Evolutionary conservation across 2,113 vertebrate genomes (phyloP).

Genomic region (Muntiacus muntjak): DNA sequence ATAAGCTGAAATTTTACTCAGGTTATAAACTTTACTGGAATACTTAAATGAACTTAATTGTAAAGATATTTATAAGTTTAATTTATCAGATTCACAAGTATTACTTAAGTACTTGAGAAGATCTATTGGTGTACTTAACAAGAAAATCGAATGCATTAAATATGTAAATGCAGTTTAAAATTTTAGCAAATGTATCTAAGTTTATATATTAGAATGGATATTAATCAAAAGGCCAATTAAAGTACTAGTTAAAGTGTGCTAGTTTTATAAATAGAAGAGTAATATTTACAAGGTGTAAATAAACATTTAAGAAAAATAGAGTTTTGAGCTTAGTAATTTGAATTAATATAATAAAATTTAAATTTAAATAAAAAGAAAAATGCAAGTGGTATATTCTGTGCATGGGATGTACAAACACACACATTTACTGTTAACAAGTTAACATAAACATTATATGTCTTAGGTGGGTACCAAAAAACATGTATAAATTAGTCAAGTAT

Average conservation of each 20-base stretch:
- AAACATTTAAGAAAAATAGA: slow-evolving; percentile 32
- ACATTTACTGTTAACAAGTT: not conserved
- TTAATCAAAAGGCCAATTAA: slow-evolving; percentile 56
- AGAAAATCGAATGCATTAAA: slow-evolving; percentile 37
- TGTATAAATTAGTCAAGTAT: not conserved
- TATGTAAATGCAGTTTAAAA: slow-evolving; percentile 40
- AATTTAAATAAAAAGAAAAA: slow-evolving; percentile 15
- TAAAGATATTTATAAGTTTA: slow-evolving; percentile 58
- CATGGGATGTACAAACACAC: not conserved
- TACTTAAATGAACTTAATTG: slow-evolving; percentile 22
- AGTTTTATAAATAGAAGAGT: slow-evolving; percentile 6
- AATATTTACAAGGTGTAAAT: not conserved
- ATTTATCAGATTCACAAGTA: slow-evolving; percentile 51
- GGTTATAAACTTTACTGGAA: slow-evolving; percentile 17
- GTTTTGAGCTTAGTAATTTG: not conserved
- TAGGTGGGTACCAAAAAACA: not conserved
- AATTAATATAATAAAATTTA: not conserved
- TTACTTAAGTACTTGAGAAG: slow-evolving; percentile 45
- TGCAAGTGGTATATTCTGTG: not conserved
- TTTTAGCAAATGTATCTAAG: slow-evolving; percentile 37
- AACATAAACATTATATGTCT: not conserved
- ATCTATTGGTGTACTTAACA: slow-evolving; percentile 49
- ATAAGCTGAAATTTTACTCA: slow-evolving; percentile 16
- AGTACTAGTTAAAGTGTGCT: slow-evolving; percentile 9
- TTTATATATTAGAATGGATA: not conserved